phyloP scores from a whole-genome alignment of 2,888 invertebrate genomes.

The Yponomeuta evonymella region DNA sequence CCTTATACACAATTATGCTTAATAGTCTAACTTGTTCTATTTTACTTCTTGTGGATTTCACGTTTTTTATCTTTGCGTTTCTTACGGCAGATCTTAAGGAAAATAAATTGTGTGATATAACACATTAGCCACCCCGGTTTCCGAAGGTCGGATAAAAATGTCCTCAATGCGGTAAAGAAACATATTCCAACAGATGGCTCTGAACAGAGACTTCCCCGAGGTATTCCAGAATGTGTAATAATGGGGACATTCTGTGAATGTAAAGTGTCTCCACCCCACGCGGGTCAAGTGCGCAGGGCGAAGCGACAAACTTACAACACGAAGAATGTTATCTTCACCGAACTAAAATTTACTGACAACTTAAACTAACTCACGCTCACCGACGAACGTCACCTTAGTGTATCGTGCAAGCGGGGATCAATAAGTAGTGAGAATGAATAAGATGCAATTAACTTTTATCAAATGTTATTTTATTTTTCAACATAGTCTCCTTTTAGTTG shows the following conservation, averaged over 20 bases:
- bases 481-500: too few relatives aligned
- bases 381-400: not conserved
- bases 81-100: too few relatives aligned
- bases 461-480: too few relatives aligned
- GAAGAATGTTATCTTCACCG: not conserved
- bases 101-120: not conserved
- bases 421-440: too few relatives aligned
- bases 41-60: too few relatives aligned
- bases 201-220: conserved; percentile 4
- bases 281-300: conserved; percentile 28
- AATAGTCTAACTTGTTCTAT: too few relatives aligned
- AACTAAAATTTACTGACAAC: not conserved
- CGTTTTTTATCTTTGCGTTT: too few relatives aligned
- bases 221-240: conserved; percentile 39
- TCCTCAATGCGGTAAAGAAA: not conserved
- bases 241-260: conserved; percentile 48
- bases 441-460: too few relatives aligned
- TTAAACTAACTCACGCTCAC: not conserved
- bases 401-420: too few relatives aligned
- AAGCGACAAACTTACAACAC: not conserved
- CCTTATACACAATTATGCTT: too few relatives aligned
- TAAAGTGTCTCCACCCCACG: conserved; percentile 35
- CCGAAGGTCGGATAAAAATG: too few relatives aligned
- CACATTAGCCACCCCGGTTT: not conserved
- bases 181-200: conserved; percentile 7